Evolutionary conservation across 2,113 vertebrate genomes (phyloP), one percentile per base, ranked within the genome.

Genomic region (Ciconia stormi): DNA sequence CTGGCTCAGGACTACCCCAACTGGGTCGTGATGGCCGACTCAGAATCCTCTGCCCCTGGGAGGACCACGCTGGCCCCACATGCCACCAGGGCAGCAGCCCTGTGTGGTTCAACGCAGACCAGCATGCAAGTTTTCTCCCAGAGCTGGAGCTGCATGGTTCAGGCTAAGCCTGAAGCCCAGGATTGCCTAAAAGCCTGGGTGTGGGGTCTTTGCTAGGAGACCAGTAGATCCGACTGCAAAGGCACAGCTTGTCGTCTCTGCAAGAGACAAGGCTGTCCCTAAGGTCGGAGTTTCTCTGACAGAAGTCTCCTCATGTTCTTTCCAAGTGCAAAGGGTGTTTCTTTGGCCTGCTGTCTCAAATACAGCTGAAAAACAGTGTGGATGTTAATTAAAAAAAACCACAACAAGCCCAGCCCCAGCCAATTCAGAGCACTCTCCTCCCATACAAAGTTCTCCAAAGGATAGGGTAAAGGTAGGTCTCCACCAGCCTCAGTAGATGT

Each of bases 1-100:
- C 27, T 14, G 13, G 13, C 26, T 88, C 22, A 34, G 11, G 15
- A 70, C 6, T 63, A 16, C 72, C 26, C 18, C 3, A 6, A 34
- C 11, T 15, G 29, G 14, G 16, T 63, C 1, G 2, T 32, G 29
- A 32, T 30, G 56, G 18, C 14, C 6, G 4, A 12, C 40, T 90
- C 4, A 30, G 22, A 34, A 56, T 56, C 22, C 14, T 62, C 52
- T 63, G 10, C 11, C 23, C 4, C 15, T 52, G 36, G n/a, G 20
- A 74, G 12, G 27, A 71, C 8, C 17, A 32, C 0, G 0, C 6
- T 86, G 59, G 8, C 13, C 9, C 12, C 59, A 49, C 4, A 15
- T 7, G 9, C 2, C 23, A 29, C 21, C 22, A 29, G 13, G 30
- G 15, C 40, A 40, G 15, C 27, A 71, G 7, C 11, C 32, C 20